Evolutionary conservation across 2,113 vertebrate species (phyloP), one percentile per base, ranked within the genome.

Genomic region (Eira barbara): DNA sequence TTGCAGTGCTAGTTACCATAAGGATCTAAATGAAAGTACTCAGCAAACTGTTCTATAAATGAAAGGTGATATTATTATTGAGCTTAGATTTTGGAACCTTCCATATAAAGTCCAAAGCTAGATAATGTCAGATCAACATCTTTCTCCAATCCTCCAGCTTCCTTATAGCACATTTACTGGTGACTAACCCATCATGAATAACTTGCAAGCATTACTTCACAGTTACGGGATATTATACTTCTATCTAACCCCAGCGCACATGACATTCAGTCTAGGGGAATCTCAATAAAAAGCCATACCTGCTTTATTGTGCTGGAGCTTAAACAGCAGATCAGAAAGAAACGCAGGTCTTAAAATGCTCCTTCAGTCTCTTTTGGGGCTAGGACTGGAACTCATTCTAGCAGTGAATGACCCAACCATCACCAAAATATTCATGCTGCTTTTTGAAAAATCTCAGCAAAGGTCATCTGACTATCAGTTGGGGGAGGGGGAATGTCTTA

Each of bases 1-100:
- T 61, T 87, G 52, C 39, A 92, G 20, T 69, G 7, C 65, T 87
- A 78, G 49, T 67, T 84, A 88, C 57, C 20, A 71, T 78, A 93
- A 89, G 31, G n/a, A 95, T 95, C 71, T 86, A 82, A 85, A 78
- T 82, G 29, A 93, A 69, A 95, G 39, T 83, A 91, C 42, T 83
- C 47, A 57, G 36, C 34, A 78, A 87, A 80, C 36, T 79, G 10
- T 80, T 67, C 34, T 84, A 74, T 34, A 97, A 92, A 93, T 91
- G 12, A 73, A 87, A 97, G 45, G 57, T 14, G 80, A 90, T 76
- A 42, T 79, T 74, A 79, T 47, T 93, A 96, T 7, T 92, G 17
- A 81, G 63, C 21, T 57, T 57, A 42, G 67, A 89, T 92, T 95
- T 83, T 42, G 4, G 84, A 94, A 82, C 2, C 23, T 97, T 93